Evolutionary conservation across 2,113 vertebrate genomes (phyloP).

Genomic region (Tachysurus vachellii): DNA sequence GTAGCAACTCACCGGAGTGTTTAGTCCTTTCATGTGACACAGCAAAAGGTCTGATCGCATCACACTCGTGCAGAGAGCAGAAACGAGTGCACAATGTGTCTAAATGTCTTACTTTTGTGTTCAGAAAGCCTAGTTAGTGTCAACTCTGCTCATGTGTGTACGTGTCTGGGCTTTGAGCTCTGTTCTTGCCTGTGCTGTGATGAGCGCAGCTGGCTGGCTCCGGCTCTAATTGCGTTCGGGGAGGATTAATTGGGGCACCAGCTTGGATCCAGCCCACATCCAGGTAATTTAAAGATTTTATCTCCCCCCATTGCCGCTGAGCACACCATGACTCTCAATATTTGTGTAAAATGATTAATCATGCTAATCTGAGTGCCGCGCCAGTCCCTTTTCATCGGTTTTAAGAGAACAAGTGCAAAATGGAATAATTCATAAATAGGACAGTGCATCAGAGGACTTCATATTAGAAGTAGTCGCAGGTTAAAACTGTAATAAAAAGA

Average conservation of each 20-base stretch:
- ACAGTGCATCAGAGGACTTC: background rate
- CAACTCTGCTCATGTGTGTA: conserved; percentile 56
- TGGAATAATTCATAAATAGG: conserved; percentile 28
- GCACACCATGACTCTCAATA: conserved; percentile 43
- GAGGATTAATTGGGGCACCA: conserved; percentile 69
- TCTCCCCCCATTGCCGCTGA: conserved; percentile 27
- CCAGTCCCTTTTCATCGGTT: conserved; percentile 15
- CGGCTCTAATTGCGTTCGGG: conserved; percentile 64
- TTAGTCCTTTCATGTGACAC: conserved; percentile 24
- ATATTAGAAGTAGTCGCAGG: background rate
- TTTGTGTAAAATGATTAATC: conserved; percentile 49
- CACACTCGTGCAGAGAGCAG: background rate
- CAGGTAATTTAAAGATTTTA: conserved; percentile 71
- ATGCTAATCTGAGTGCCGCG: conserved; percentile 29
- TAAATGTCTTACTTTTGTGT: conserved; percentile 44
- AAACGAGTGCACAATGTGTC: background rate
- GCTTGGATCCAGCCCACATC: conserved; percentile 65
- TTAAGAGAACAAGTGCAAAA: conserved; percentile 21
- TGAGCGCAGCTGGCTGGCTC: conserved; percentile 68
- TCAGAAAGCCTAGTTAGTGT: conserved; percentile 47
- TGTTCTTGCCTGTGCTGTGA: conserved; percentile 63
- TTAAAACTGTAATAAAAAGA: background rate
- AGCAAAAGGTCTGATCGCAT: conserved; percentile 17
- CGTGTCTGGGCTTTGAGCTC: conserved; percentile 66
- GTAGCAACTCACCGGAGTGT: conserved; percentile 11